Evolutionary conservation across 2,888 invertebrate genomes (phyloP), one percentile per base, ranked within the genome.

Genomic region (Gnatocerus cornutus): DNA sequence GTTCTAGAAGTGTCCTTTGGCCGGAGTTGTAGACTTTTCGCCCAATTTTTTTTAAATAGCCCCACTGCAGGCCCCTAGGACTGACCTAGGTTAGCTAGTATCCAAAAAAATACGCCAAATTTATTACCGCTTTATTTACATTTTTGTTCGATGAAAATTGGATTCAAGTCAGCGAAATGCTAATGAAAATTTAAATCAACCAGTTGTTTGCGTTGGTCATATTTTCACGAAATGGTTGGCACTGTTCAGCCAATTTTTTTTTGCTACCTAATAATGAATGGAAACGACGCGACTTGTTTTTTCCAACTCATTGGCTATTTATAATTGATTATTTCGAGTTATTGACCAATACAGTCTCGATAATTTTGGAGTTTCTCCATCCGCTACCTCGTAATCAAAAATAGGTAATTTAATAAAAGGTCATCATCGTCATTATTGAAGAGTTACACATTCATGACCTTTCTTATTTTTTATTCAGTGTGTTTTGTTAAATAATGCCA

Each of bases 11-110:
- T 21, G 21, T 21, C 21, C 27, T 48, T 48, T n/a, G 43, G 9
- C 29, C 50, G 4, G 21, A 21, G n/a, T n/a, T n/a, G n/a, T n/a
- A 48, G 50, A 50, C 29, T n/a, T 5, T 1, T n/a, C 50, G 50
- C 50, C 50, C 50, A 46, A 5, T 21, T 16, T n/a, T 43, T 27
- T 50, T 41, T 50, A 68, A 72, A 72, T 72, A 72, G 70, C 21
- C 21, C 4, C 21, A 4, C 1, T 21, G 21, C 68, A 58, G 72
- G 72, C 72, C 71, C 71, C 67, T 71, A 64, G 71, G 72, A 75
- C 77, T 78, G 75, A 73, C 73, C 74, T 77, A 78, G 77, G 78
- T 76, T 75, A 78, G 50, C 21, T 21, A 21, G 21, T 4, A 21
- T 1, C 21, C 10, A n/a, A 37, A 50, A 61, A 61, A 50, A 61